A percentile compares a stretch with the other conserved stretches of the same genome.
These are phyloP conservation scores for Morus bassanus DNA, from an alignment of 2,797 vertebrate species.

Conservation along the genomic window DNA sequence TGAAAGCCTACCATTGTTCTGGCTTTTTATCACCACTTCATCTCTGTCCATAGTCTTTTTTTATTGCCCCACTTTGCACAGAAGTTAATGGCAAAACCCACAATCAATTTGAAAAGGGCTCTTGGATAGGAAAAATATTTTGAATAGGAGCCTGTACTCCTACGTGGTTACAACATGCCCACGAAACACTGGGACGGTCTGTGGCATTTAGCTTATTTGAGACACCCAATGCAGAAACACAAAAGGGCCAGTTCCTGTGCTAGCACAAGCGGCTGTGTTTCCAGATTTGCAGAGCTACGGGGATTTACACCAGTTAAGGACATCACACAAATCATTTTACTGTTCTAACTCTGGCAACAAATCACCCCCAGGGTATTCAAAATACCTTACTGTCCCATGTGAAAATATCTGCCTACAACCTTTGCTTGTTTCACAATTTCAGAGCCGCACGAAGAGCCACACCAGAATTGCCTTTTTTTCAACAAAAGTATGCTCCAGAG, in stretches of 20 bases:
- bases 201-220: background rate
- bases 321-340: background rate
- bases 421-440: background rate
- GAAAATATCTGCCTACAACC: background rate
- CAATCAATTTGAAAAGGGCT: background rate
- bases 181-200: background rate
- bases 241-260: background rate
- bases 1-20: background rate
- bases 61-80: constrained; percentile 9
- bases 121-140: background rate
- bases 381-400: background rate
- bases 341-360: background rate
- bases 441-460: background rate
- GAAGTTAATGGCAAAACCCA: constrained; percentile 7
- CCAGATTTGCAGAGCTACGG: background rate
- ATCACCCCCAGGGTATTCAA: background rate
- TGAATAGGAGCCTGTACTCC: background rate
- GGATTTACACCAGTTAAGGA: background rate
- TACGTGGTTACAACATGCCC: background rate
- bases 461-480: background rate
- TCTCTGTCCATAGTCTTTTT: background rate
- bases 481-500: background rate
- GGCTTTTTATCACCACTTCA: constrained; percentile 14
- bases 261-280: background rate
- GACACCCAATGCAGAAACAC: background rate